Base-by-base conservation (phyloP, 2,113 vertebrate species). In the Melanocharis versteri region DNA sequence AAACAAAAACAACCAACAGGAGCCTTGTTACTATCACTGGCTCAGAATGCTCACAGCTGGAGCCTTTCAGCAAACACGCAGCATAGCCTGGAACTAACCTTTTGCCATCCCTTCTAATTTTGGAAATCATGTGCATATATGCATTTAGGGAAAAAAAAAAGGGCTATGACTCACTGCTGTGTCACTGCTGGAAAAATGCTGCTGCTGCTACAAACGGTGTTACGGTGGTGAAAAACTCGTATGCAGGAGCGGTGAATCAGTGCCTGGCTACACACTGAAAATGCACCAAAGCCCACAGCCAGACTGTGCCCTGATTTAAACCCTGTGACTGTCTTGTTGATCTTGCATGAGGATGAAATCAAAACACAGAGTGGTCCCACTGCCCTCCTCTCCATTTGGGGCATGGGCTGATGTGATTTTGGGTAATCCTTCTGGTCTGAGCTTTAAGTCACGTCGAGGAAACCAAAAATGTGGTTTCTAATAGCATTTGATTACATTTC, bases 81-180 rank as follows among this genome's bases (percentile, higher is more conserved):
- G 72, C 77, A 68, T 65, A 82, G 91, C 69, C 94, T 95, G 73
- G 53, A 94, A 92, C 61, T 87, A 92, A 95, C 89, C 91, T 93
- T 91, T 93, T 79, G 78, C 73, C 33, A 30, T 83, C 66, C 66
- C 31, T 95, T 95, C 96, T 96, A 94, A 96, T 94, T 94, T 91
- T 94, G 93, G 91, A 93, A 96, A 93, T 90, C 93, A 93, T 90
- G 93, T 85, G 84, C 84, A 87, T 57, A 76, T 87, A 93, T 91
- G 89, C 81, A 96, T 93, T 93, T 89, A 80, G 77, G 69, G 6
- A 45, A 76, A 56, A 50, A 70, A 84, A 62, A 56, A 33, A 16
- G 8, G 12, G 28, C 47, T 54, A 15, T 83, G 95, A 97, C 87
- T 97, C 96, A 97, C 57, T 95, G 87, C 81, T 93, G 84, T 91